Base-by-base conservation (phyloP, 1,140 invertebrate species). In the Drosophila arawakana region DNA sequence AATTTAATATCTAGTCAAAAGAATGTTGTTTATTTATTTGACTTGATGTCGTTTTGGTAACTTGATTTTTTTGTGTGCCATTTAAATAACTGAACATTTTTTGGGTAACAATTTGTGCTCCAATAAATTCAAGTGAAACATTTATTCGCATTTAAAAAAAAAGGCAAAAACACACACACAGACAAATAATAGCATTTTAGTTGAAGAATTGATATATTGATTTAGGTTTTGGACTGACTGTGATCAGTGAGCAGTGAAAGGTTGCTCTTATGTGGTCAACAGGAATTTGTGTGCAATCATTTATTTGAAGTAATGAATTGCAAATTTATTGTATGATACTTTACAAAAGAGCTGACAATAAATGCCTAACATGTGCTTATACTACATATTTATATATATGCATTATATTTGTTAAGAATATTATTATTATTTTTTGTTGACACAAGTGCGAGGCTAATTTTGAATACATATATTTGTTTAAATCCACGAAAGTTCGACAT, bases 391-490 rank as follows among this genome's bases (percentile, higher is more conserved):
- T 41, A 46, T 13, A 43, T 52, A 0, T 54, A 15, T 54, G 6
- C 5, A 30, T 54, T 35, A n/a, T 54, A 13, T 15, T 11, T 13
- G 34, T 8, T 34, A 3, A 10, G 30, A 35, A 9, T n/a, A 54
- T 37, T 54, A 35, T 15, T 13, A 9, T 13, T 30, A 30, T 37
- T 35, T 6, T 8, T 37, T 57, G 41, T 57, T 57, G 18, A 21
- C 54, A 21, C 54, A 57, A 57, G 54, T 57, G 54, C 15, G 52
- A 37, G 25, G n/a, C 25, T 30, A 50, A 50, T 50, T 54, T 54
- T 0, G 6, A 57, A 4, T 5, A 30, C 25, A 30, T 30, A 30
- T 30, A 30, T 30, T 30, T 30, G 25, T 30, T 30, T 30, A 11
- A 9, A 18, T 49, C 18, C 4, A 21, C 13, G 21, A 41, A 41